Conservation (phyloP, 92 coral and sea anemone genomes). For the Phenganax marumi region DNA sequence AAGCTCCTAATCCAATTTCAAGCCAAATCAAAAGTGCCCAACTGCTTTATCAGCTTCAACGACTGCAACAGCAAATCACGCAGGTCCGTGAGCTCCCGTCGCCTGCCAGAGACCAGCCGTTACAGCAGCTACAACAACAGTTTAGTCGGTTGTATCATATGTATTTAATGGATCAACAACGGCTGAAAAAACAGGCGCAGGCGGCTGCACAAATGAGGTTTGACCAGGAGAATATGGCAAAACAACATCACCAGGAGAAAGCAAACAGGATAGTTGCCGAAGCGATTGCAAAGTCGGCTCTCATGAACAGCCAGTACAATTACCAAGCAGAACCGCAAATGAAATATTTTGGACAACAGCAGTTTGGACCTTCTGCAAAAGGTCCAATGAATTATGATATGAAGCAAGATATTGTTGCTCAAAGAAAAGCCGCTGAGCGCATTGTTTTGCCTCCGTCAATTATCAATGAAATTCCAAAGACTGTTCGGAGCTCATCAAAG, state of each 20-base stretch:
- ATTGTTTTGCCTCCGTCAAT: conserved; percentile 86
- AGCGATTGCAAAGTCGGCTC: conserved; percentile 95
- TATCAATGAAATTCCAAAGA: conserved; percentile 74
- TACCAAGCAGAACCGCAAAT: conserved; percentile 69
- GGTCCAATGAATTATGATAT: conserved; percentile 54
- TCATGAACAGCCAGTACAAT: conserved; percentile 64
- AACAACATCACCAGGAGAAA: conserved; percentile 86
- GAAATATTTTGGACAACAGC: conserved; percentile 58
- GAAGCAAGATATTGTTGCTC: conserved; percentile 41
- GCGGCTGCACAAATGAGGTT: conserved; percentile 56
- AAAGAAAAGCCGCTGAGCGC: conserved; percentile 69
- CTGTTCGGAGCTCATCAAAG: conserved; percentile 77
- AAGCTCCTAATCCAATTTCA: conserved; percentile 24
- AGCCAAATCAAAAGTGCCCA: conserved; percentile 89
- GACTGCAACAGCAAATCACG: conserved; percentile 92
- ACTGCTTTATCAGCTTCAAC: conserved; percentile 85
- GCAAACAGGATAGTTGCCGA: conserved; percentile 97
- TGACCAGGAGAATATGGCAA: conserved; percentile 74
- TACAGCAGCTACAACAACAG: conserved; percentile 86
- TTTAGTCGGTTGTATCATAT: conserved; percentile 84
- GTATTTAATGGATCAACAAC: conserved; percentile 85
- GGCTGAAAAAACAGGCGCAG: conserved; percentile 73
- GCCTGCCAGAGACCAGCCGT: conserved; percentile 61
- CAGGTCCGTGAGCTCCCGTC: conserved; percentile 76
- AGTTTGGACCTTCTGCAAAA: conserved; percentile 44